Conservation (phyloP, 2,797 vertebrate species). For the Rhinogobio ventralis region DNA sequence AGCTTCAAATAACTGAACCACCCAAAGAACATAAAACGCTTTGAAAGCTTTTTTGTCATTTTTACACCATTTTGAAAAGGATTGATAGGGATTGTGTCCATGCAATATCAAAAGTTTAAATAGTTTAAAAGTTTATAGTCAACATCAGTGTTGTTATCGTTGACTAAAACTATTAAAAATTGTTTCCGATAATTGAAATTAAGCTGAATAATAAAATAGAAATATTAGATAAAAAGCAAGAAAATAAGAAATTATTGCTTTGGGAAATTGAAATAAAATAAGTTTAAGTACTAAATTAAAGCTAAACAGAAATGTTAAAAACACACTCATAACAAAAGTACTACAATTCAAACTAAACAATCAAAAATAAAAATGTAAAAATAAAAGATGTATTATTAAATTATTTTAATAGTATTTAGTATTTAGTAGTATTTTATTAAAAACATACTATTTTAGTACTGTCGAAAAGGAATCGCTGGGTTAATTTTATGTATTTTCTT, state of each 20-base stretch:
- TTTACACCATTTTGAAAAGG: not conserved
- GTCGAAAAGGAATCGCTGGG: not conserved
- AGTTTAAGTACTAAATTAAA: too few species aligned
- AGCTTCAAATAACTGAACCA: slow-evolving; percentile 39
- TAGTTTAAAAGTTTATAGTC: not conserved
- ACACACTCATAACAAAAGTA: too few species aligned
- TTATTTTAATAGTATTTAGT: too few species aligned
- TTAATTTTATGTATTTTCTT: not conserved
- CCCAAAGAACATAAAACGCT: slow-evolving; percentile 12
- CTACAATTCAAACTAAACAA: too few species aligned
- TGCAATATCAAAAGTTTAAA: not conserved
- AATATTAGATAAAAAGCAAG: not conserved
- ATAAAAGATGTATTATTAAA: too few species aligned
- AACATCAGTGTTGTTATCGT: not conserved
- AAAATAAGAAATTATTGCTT: not conserved
- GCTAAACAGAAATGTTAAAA: too few species aligned
- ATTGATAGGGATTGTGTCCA: not conserved
- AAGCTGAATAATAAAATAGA: not conserved
- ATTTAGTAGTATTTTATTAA: too few species aligned
- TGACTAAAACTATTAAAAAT: not conserved
- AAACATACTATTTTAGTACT: not conserved
- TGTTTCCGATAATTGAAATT: not conserved
- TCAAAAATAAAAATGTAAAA: too few species aligned
- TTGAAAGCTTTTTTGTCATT: not conserved
- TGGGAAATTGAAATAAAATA: too few species aligned